Evolutionary conservation across 2,113 vertebrate genomes (phyloP), one percentile per base, ranked within the genome.

Genomic region (Brienomyrus longianalis): DNA sequence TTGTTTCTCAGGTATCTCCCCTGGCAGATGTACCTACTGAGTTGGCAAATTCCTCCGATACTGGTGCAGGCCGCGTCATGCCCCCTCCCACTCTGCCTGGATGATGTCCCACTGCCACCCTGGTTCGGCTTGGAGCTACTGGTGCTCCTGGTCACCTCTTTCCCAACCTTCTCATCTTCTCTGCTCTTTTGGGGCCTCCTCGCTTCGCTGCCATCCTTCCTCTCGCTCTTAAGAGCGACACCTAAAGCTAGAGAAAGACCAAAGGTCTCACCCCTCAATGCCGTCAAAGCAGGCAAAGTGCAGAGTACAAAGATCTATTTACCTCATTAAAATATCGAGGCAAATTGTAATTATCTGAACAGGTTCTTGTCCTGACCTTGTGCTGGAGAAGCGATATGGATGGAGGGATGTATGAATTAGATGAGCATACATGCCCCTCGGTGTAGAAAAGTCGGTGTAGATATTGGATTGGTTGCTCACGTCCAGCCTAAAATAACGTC

Each of bases 11-110:
- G 90, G 92, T 94, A 94, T 47, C 83, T 90, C 21, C 94, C 93
- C 43, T 88, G 92, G 91, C 94, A 95, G 80, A 94, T 13, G 77
- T 89, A 92, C 15, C 74, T 89, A 6, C 52, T 47, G 0, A 85
- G 45, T 62, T 94, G 94, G 90, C 93, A 95, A 90, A 95, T 92
- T 50, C 93, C 92, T 54, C 92, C 93, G 10, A 93, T 59, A 80
- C 87, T 91, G 15, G 50, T 88, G 70, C 92, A 95, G 89, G 50
- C 50, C 43, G 66, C 51, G 59, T 94, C 91, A 45, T 86, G 87
- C 70, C 74, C 86, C 4, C 77, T 35, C 54, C 80, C 62, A 15
- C 1, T 5, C 1, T 35, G 3, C 88, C 89, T 59, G 51, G 31
- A 62, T 83, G 91, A 2, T 39, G 6, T 88, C 52, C 15, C 1